phyloP scores from a whole-genome alignment of 2,888 invertebrate species.

The Ophion ventricosus region DNA sequence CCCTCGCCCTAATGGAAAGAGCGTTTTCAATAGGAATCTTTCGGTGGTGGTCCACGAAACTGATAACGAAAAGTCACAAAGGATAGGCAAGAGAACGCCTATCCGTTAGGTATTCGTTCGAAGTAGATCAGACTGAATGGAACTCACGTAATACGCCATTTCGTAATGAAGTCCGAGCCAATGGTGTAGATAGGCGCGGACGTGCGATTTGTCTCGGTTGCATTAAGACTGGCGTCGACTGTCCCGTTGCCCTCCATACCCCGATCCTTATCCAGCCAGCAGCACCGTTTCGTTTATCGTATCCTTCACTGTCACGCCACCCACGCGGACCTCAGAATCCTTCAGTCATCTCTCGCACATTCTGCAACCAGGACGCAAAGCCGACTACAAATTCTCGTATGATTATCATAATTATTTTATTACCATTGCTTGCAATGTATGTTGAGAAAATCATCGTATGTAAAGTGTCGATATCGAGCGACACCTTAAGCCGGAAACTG shows the following conservation, averaged over 20 bases:
- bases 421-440: neutral
- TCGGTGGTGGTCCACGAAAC: neutral
- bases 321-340: conserved; percentile 65
- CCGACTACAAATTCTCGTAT: neutral
- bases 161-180: conserved; percentile 90
- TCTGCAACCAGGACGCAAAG: conserved; percentile 55
- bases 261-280: conserved; percentile 63
- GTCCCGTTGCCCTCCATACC: conserved; percentile 78
- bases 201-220: conserved; percentile 86
- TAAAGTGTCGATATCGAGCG: no score
- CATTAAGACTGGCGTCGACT: conserved; percentile 79
- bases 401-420: neutral
- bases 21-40: neutral
- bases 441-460: no score
- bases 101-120: no score
- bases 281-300: conserved; percentile 69
- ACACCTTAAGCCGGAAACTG: no score
- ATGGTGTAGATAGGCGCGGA: conserved; percentile 90
- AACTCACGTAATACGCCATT: conserved; percentile 87
- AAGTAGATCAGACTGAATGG: neutral
- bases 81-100: no score
- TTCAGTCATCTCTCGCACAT: conserved; percentile 74
- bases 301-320: conserved; percentile 53
- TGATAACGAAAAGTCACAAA: neutral
- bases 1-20: neutral